A percentile compares a stretch with the other conserved stretches of the same genome.
phyloP scores from a whole-genome alignment of 2,113 vertebrate species.

The Indri indri region DNA sequence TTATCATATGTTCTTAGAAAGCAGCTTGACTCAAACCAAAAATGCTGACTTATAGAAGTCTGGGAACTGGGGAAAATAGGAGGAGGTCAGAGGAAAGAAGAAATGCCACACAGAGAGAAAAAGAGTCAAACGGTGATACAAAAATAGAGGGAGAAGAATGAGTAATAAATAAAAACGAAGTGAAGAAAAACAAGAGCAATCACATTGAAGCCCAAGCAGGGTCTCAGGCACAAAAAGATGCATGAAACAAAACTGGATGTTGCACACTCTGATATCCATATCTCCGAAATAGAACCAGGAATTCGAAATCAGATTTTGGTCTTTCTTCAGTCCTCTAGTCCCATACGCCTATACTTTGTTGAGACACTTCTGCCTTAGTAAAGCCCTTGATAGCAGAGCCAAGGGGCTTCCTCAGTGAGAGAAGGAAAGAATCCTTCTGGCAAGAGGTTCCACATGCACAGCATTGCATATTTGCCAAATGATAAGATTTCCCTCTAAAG shows the following conservation, averaged over 20 bases:
- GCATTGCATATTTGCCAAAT: not conserved
- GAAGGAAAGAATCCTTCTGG: not conserved
- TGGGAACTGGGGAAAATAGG: not conserved
- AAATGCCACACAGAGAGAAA: not conserved
- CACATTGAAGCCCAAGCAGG: not conserved
- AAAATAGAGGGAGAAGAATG: not conserved
- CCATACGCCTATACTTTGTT: fast-evolving
- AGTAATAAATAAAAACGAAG: not conserved
- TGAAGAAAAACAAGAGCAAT: not conserved
- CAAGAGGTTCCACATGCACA: not conserved
- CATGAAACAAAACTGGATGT: not conserved
- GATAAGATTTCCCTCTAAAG: not conserved
- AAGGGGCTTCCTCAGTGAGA: not conserved
- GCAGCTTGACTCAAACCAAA: not conserved
- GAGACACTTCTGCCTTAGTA: not conserved
- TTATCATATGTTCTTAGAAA: not conserved
- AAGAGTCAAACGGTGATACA: not conserved
- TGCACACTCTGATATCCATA: not conserved
- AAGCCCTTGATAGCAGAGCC: not conserved
- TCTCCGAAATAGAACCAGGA: not conserved
- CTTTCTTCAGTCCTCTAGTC: not conserved
- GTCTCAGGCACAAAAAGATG: not conserved
- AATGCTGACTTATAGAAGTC: not conserved
- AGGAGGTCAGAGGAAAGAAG: not conserved
- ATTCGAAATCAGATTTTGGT: not conserved